phyloP scores from a whole-genome alignment of 2,113 vertebrate genomes.

The Pteronura brasiliensis region DNA sequence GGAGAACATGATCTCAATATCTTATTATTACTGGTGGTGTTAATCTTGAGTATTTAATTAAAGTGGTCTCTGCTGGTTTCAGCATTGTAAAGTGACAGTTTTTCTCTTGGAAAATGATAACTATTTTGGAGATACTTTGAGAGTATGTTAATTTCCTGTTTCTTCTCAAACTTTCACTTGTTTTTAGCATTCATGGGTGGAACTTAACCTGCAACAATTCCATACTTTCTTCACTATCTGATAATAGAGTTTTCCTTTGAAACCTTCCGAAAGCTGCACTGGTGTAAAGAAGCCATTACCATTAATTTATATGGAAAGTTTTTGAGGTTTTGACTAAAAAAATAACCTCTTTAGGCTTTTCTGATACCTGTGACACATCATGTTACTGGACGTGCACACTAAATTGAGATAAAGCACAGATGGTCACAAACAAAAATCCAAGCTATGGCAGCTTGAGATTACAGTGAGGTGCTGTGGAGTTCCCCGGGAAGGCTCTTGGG shows the following conservation, averaged over 20 bases:
- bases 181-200: neutral
- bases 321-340: neutral
- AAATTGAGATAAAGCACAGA: neutral
- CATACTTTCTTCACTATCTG: neutral
- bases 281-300: neutral
- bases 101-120: conserved; percentile 6
- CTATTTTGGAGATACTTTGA: neutral
- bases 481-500: too few relatives aligned
- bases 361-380: neutral
- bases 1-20: neutral
- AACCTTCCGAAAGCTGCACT: neutral
- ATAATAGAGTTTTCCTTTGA: neutral
- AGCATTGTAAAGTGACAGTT: neutral
- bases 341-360: neutral
- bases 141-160: neutral
- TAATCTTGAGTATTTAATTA: neutral
- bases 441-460: neutral
- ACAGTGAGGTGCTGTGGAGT: neutral
- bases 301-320: neutral
- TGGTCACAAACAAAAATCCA: neutral
- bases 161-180: neutral
- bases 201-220: neutral
- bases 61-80: neutral
- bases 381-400: neutral
- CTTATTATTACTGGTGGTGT: neutral